A percentile compares a stretch with the other conserved stretches of the same genome.
Conservation (phyloP, 2,113 vertebrate species). For the Suncus etruscus region DNA sequence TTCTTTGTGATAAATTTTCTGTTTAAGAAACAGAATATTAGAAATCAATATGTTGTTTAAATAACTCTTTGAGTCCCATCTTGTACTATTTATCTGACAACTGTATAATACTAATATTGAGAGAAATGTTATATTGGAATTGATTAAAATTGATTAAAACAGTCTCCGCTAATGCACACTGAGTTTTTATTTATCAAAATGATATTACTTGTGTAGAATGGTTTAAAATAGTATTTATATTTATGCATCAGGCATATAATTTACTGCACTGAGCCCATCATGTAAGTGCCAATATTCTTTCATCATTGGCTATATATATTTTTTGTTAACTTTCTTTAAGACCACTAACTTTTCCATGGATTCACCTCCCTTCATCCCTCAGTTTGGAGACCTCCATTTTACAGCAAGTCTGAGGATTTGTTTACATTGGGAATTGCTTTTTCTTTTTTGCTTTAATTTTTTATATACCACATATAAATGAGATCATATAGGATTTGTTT, state of each 20-base stretch:
- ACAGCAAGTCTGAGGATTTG: not conserved
- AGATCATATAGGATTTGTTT: not conserved
- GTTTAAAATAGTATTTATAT: no score
- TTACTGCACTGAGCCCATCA: no score
- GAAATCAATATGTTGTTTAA: not conserved
- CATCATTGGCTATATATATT: no score
- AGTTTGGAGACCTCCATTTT: no score
- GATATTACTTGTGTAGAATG: no score
- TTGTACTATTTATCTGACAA: not conserved
- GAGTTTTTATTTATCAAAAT: not conserved
- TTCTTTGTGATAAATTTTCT: slow-evolving; percentile 24
- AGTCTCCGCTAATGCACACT: not conserved
- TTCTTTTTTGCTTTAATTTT: not conserved
- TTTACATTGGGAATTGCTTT: not conserved
- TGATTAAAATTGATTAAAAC: slow-evolving; percentile 13
- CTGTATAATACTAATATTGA: slow-evolving; percentile 2
- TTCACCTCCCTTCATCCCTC: no score
- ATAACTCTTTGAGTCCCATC: not conserved
- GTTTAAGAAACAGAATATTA: slow-evolving; percentile 8
- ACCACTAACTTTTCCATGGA: no score
- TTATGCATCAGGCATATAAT: no score
- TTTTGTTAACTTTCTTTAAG: no score
- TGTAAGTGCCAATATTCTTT: no score
- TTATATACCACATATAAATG: not conserved
- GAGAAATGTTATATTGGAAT: not conserved